Evolutionary conservation across 2,888 invertebrate genomes (phyloP), one percentile per base, ranked within the genome.

Genomic region (Xanthorhoe spadicearia): DNA sequence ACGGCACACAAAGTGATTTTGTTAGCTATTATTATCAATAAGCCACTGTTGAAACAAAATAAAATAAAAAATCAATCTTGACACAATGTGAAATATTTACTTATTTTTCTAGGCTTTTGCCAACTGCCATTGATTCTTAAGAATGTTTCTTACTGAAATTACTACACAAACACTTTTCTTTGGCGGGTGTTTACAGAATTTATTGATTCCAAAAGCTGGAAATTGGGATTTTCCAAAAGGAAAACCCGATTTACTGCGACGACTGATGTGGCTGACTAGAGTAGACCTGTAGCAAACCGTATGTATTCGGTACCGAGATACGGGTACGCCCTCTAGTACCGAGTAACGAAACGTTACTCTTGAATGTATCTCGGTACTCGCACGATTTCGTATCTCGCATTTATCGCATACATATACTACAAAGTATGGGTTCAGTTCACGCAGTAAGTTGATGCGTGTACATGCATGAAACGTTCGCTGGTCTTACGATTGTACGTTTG

Each of bases 1-100:
- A 88, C 86, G 85, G 87, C 88, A 82, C 84, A 78, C 77, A 85
- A 86, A 84, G 88, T 91, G 89, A 87, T 80, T 86, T 83, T 84
- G 81, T 81, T 83, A 90, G 90, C 90, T 84, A 90, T 88, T 87
- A 68, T 84, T 86, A 88, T 83, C 88, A 91, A 90, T 84, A 92
- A 93, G 91, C 92, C 89, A 89, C 90, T 88, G 85, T 84, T 85
- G 75, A 77, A 86, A 86, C 78, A 87, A 90, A 91, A 89, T 86
- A 89, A 90, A 90, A 88, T 83, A 86, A 91, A 84, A 72, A 90
- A 88, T 89, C 88, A 90, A 92, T 90, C 84, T 82, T 74, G 82
- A 85, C 86, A 88, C 85, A 90, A 83, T 80, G 83, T 86, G 81
- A 83, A 81, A 87, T 89, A 91, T 88, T 90, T 92, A 91, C 90